phyloP scores from a whole-genome alignment of 2,113 vertebrate genomes.

The Columba janthina region DNA sequence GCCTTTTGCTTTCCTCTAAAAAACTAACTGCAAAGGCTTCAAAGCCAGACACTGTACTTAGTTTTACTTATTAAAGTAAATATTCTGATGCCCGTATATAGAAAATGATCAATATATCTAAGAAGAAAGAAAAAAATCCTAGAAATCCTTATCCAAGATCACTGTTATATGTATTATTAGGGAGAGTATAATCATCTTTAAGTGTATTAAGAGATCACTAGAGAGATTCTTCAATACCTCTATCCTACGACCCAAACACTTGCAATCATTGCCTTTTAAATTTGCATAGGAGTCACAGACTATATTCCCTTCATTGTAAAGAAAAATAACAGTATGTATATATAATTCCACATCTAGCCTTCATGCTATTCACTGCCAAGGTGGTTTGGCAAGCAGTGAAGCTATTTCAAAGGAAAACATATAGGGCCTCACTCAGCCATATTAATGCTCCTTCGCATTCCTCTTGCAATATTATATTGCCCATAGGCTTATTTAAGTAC shows the following conservation, averaged over 20 bases:
- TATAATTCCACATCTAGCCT: not conserved
- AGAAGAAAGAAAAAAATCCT: not conserved
- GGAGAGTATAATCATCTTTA: not conserved
- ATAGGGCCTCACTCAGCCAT: slow-evolving; percentile 1
- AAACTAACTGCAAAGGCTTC: not conserved
- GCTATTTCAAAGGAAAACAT: slow-evolving; percentile 43
- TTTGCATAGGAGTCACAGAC: not conserved
- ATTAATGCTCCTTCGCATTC: slow-evolving; percentile 1
- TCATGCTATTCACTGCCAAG: not conserved
- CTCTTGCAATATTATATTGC: not conserved
- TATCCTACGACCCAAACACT: not conserved
- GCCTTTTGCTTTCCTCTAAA: not conserved
- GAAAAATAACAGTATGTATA: not conserved
- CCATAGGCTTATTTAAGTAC: not conserved
- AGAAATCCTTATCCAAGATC: not conserved
- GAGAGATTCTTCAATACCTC: fast-evolving
- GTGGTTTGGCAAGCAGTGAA: not conserved
- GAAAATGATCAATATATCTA: not conserved
- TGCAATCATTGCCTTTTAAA: not conserved
- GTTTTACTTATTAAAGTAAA: not conserved
- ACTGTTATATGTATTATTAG: not conserved
- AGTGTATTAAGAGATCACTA: not conserved
- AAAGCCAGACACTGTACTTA: not conserved
- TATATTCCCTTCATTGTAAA: not conserved
- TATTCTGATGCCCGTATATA: not conserved